A percentile compares a stretch with the other conserved stretches of the same genome.
Evolutionary conservation across 2,797 vertebrate species (phyloP).

Genomic region (Triplophysa yarkandensis): DNA sequence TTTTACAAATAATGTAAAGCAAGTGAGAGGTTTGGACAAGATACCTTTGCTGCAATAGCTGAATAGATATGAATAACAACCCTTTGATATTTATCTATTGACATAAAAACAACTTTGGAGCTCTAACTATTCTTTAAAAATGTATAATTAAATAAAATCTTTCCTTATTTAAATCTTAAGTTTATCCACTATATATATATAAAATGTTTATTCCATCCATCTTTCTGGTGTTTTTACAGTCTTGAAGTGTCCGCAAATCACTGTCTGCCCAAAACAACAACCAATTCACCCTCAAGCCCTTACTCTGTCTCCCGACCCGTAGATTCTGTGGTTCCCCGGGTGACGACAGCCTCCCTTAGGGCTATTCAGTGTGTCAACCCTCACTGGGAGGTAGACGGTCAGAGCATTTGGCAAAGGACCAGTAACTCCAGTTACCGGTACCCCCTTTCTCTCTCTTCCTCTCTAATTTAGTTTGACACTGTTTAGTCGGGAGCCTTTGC

Average conservation of each 20-base stretch:
- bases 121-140: constrained; percentile 9
- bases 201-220: constrained; percentile 22
- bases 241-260: constrained; percentile 39
- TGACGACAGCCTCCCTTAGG: constrained; percentile 28
- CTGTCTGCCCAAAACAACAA: constrained; percentile 38
- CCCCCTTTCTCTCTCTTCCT: constrained; percentile 28
- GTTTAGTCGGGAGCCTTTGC: constrained; percentile 29
- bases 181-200: constrained; percentile 12
- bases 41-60: background rate
- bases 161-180: background rate
- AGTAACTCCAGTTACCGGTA: constrained; percentile 6
- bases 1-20: no score
- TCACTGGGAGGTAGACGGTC: constrained; percentile 37
- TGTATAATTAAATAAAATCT: background rate
- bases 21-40: background rate
- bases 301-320: constrained; percentile 10
- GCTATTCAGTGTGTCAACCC: constrained; percentile 40
- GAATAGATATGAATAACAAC: background rate
- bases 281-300: constrained; percentile 21
- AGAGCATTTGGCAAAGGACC: constrained; percentile 13
- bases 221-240: constrained; percentile 20
- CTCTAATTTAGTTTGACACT: constrained; percentile 45
- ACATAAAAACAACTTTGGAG: background rate
- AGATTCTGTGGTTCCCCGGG: constrained; percentile 42
- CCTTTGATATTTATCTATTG: background rate